Evolutionary conservation across 2,888 invertebrate species (phyloP), one percentile per base, ranked within the genome.

Genomic region (Drosophila parthenogenetica): DNA sequence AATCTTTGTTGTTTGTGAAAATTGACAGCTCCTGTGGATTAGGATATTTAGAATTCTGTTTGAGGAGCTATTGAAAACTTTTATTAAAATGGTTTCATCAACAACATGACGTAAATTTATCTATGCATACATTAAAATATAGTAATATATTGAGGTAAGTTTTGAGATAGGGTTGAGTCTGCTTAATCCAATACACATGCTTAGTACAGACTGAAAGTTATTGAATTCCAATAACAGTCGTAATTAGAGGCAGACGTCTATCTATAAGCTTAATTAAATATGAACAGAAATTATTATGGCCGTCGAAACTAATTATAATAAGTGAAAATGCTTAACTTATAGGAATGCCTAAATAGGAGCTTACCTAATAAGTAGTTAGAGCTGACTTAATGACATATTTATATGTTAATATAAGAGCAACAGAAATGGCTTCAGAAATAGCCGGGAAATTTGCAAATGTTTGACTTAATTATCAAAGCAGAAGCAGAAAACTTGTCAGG

Each of bases 311-410:
- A 81, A 85, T 82, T 76, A 84, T 53, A 69, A 62, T 61, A 42
- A 43, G 46, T 53, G 50, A 42, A 53, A 42, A 19, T 57, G 53
- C 57, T 13, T 57, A 62, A 55, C 69, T 71, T 55, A 63, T 46
- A 55, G 16, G 19, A 29, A 10, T 13, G 55, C 22, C 32, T 37
- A 45, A 40, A 45, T 39, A 55, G 69, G 51, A 60, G 37, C 19
- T 40, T 35, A 57, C 46, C 46, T 72, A 55, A 50, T 73, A 69
- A 64, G 76, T 45, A 49, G 58, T 32, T 40, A 10, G 22, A 51
- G 43, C 64, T 63, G 70, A 57, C 75, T 79, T 82, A 82, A 80
- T 80, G 65, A 70, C 78, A 83, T 76, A 84, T 86, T 86, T 82
- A 82, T 72, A 88, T 83, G 89, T 73, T 86, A 86, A 86, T 83